Evolutionary conservation across 2,113 vertebrate genomes (phyloP).

Genomic region (Narcine bancroftii): DNA sequence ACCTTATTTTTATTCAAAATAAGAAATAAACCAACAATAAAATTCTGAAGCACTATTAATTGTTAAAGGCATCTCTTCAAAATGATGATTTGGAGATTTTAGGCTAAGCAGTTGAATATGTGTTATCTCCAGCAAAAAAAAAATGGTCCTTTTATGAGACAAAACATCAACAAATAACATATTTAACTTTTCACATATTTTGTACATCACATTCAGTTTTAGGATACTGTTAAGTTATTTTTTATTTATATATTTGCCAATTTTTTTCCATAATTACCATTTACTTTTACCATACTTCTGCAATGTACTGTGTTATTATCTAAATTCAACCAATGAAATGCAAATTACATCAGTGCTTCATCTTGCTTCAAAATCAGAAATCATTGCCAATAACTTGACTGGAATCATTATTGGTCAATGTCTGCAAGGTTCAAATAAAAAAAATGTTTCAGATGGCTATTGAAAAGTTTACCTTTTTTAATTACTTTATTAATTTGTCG

Average conservation of each 20-base stretch:
- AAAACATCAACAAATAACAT: background rate
- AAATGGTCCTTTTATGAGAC: background rate
- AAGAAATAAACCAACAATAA: conserved; percentile 7
- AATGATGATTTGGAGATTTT: conserved; percentile 19
- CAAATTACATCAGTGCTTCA: background rate
- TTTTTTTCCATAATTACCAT: background rate
- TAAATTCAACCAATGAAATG: background rate
- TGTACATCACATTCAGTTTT: background rate
- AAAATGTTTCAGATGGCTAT: background rate
- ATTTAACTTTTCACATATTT: conserved; percentile 4
- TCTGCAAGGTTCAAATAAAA: background rate
- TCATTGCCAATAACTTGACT: background rate
- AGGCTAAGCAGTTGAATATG: conserved; percentile 24
- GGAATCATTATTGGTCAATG: background rate
- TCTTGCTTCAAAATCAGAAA: background rate
- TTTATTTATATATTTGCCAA: background rate
- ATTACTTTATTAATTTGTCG: background rate
- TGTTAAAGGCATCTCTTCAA: background rate
- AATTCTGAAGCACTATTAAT: background rate
- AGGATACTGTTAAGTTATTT: background rate
- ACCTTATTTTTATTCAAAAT: conserved; percentile 14
- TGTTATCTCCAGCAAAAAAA: background rate
- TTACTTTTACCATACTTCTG: background rate
- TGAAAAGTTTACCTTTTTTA: background rate
- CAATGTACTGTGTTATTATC: background rate